Base-by-base conservation (phyloP, 2,888 invertebrate genomes). In the Lapara coniferarum region DNA sequence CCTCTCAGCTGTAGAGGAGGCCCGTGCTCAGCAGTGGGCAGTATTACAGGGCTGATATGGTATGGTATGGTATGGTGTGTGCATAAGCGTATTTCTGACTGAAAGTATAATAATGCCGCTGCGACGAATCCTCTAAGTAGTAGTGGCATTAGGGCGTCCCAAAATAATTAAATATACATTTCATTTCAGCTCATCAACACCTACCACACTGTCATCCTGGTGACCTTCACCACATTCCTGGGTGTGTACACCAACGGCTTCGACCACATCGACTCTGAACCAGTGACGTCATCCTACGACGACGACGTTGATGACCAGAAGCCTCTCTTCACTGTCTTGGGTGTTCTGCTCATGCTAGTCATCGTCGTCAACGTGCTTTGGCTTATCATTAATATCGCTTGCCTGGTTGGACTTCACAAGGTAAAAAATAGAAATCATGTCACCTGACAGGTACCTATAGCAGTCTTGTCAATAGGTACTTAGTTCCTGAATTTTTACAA, bases 361-460 rank as follows among this genome's bases (percentile, higher is more conserved):
- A 69, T 85, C 4, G 74, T 78, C 12, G 78, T 75, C 10, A 82
- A 82, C 16, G 67, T 81, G 1, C 71, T 74, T 6, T 86, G 87
- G 86, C 66, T 85, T 58, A 55, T 74, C 5, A 72, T 84, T 69
- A 84, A 81, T 66, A 77, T 86, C 0, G 81, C 81, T 44, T 85
- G 85, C 71, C 74, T 87, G 52, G 81, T 85, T 49, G 85, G 85
- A 66, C 70, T 86, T 10, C 85, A 87, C 74, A 85, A 82, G 84
- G 87, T 87, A 69, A 59, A 37, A 37, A 37, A 37, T 37, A 37
- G 8, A 37, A 37, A 37, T 37, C 37, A 37, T 8, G 8, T 37
- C 37, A 37, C 8, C 37, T 37, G 8, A 0, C 37, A 5, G 2
- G 25, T 25, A 25, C 25, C 25, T 25, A 25, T 25, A 25, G 2